phyloP scores from a whole-genome alignment of 2,797 vertebrate species.

The Melanogrammus aeglefinus region DNA sequence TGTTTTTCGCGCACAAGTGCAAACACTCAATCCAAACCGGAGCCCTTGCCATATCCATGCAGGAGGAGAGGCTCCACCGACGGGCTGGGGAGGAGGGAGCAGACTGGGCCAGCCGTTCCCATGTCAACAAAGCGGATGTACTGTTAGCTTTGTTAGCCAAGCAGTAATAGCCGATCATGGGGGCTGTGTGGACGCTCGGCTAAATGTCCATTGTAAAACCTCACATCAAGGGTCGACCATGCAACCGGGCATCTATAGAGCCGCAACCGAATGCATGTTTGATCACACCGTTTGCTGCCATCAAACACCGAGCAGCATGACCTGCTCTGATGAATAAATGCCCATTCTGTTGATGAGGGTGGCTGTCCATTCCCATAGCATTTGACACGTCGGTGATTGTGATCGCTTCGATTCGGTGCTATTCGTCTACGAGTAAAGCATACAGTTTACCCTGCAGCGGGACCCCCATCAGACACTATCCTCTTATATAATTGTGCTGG shows the following conservation, averaged over 20 bases:
- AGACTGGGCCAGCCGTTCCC: slow-evolving; percentile 53
- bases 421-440: background rate
- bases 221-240: background rate
- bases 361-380: slow-evolving; percentile 41
- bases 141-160: slow-evolving; percentile 70
- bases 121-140: slow-evolving; percentile 76
- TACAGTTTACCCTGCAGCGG: background rate
- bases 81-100: slow-evolving; percentile 43
- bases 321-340: slow-evolving; percentile 44
- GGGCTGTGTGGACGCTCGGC: slow-evolving; percentile 16
- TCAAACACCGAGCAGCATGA: slow-evolving; percentile 13
- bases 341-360: slow-evolving; percentile 39
- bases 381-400: slow-evolving; percentile 38
- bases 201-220: background rate
- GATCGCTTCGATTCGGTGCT: slow-evolving; percentile 11
- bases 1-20: background rate
- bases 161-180: slow-evolving; percentile 26
- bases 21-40: background rate
- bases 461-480: slow-evolving; percentile 1
- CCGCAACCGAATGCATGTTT: background rate
- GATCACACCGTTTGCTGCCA: background rate
- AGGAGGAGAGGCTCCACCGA: background rate
- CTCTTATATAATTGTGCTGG: background rate
- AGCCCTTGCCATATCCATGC: background rate
- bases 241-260: background rate